Conservation (phyloP, 2,113 vertebrate species). For the Alces alces region DNA sequence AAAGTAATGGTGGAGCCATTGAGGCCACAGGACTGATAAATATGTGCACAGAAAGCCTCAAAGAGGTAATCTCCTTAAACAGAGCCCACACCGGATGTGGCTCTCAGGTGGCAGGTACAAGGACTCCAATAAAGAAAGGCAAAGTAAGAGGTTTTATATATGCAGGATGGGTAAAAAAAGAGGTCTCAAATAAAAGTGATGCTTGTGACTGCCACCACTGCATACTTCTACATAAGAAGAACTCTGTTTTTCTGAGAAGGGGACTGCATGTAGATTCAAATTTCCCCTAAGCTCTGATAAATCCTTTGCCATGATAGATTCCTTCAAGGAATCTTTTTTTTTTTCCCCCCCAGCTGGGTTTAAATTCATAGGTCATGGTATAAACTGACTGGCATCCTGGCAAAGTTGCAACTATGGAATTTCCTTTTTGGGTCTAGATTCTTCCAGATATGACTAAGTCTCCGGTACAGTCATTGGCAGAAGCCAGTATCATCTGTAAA, state of each 20-base stretch:
- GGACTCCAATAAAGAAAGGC: not conserved
- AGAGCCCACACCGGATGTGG: not conserved
- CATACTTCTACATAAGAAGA: not conserved
- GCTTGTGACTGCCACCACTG: not conserved
- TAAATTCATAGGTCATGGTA: not conserved
- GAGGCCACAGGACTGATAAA: not conserved
- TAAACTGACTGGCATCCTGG: not conserved
- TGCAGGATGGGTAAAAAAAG: not conserved
- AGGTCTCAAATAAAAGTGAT: not conserved
- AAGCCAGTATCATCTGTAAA: not conserved
- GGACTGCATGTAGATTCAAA: not conserved
- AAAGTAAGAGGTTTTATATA: not conserved
- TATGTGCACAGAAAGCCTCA: not conserved
- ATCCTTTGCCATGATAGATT: not conserved
- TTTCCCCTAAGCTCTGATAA: not conserved
- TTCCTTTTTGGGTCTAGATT: not conserved
- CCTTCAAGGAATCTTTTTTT: not conserved
- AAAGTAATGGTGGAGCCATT: not conserved
- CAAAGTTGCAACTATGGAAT: not conserved
- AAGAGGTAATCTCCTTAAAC: not conserved
- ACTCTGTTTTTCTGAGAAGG: not conserved
- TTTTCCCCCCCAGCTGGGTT: not conserved
- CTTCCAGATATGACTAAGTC: not conserved
- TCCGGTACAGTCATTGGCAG: not conserved
- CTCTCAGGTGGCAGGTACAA: not conserved